Base-by-base conservation (phyloP, 2,113 vertebrate species). In the Otus sunia region DNA sequence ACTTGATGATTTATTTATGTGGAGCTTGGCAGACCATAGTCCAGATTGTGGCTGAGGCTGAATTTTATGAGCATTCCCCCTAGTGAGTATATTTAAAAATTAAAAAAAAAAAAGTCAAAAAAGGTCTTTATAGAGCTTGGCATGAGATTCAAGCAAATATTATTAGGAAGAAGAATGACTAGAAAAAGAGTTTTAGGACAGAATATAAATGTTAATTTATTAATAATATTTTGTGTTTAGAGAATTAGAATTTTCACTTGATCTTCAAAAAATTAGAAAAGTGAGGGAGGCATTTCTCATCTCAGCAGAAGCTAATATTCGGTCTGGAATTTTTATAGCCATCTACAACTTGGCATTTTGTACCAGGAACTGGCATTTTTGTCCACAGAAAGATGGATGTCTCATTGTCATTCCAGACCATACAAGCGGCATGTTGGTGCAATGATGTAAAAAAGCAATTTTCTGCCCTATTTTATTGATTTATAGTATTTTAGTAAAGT, bases 1-100 rank as follows among this genome's bases (percentile, higher is more conserved):
- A 98, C 98, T 98, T 85, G 93, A 97, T 98, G 98, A 98, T 98
- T 98, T 98, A 98, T 98, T 97, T 98, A 97, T 96, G 96, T 93
- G 88, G 95, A 96, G 94, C 95, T 98, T 98, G 98, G 98, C 98
- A 98, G 98, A 96, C 97, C 95, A 92, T 95, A 96, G 96, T 97
- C 98, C 98, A 98, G 98, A 98, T 95, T 98, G 98, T 98, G 97
- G 96, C 96, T 97, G 97, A 97, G 97, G 86, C 94, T 97, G 97
- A 98, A 97, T 98, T 98, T 98, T 98, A 98, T 98, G 98, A 98
- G 96, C 93, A 88, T 98, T 97, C 72, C 94, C 96, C 96, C 96
- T 94, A 96, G 97, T 97, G 96, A 97, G 91, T 92, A 95, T 96
- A 97, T 97, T 98, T 98, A 97, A 94, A 98, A 98, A 96, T 96